These are phyloP conservation scores for Solenopsis invicta DNA, from an alignment of 1,140 invertebrate species.

Conservation along the genomic window DNA sequence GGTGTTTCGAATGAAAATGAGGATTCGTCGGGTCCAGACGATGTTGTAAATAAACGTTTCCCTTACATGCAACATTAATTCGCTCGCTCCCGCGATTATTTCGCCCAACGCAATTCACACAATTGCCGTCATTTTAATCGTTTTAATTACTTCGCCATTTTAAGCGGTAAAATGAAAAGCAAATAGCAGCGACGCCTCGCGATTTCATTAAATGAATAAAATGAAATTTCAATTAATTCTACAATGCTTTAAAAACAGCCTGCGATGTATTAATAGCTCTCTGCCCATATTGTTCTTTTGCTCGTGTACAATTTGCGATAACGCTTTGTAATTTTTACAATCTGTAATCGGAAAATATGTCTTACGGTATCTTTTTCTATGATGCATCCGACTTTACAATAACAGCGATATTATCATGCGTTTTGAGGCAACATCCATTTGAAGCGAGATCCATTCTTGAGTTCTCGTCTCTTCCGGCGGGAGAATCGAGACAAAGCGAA, in stretches of 20 bases:
- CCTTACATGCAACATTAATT: conserved; percentile 15
- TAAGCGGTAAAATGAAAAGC: not conserved
- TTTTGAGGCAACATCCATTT: conserved; percentile 1
- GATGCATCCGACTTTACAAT: not conserved
- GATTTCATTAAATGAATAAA: not conserved
- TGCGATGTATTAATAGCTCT: not conserved
- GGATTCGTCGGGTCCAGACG: not conserved
- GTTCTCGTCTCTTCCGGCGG: conserved; percentile 6
- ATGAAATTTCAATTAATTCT: not conserved
- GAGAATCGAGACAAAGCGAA: conserved; percentile 23
- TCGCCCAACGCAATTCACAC: not conserved
- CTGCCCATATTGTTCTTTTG: not conserved
- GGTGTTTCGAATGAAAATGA: conserved; percentile 53
- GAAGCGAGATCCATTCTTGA: conserved; percentile 2
- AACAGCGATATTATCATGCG: conserved; percentile 6
- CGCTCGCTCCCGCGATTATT: not conserved
- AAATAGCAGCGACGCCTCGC: not conserved
- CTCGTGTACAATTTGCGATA: not conserved
- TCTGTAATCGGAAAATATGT: not conserved
- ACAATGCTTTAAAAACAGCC: not conserved
- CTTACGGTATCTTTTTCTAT: not conserved
- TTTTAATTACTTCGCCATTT: not conserved
- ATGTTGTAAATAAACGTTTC: conserved; percentile 26
- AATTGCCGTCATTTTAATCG: conserved; percentile 1
- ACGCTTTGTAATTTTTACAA: conserved; percentile 25